Conservation (phyloP, 2,113 vertebrate species). For the Greenwoodochromis staneri region DNA sequence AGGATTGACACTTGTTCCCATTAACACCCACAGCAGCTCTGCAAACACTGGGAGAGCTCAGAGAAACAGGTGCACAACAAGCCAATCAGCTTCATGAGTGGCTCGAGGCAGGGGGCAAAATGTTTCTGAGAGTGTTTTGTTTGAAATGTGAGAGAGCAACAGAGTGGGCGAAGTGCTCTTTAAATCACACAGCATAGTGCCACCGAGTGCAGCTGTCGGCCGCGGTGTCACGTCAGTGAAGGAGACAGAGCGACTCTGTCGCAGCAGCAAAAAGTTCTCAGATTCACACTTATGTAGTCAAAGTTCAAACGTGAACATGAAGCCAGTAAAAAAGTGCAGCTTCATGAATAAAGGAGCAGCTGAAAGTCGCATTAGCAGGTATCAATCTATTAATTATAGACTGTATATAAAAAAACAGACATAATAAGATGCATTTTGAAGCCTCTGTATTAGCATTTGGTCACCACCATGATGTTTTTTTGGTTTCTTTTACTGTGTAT, state of each 20-base stretch:
- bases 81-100: not conserved
- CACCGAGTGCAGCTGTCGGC: not conserved
- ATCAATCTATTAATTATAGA: not conserved
- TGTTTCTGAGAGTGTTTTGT: not conserved
- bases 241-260: not conserved
- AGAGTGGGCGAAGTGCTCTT: slow-evolving; percentile 26
- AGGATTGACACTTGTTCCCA: slow-evolving; percentile 7
- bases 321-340: not conserved
- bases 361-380: not conserved
- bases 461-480: not conserved
- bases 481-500: not conserved
- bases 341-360: not conserved
- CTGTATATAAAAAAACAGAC: not conserved
- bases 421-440: not conserved
- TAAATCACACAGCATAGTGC: not conserved
- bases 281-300: not conserved
- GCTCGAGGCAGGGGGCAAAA: not conserved
- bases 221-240: not conserved
- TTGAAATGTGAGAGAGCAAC: slow-evolving; percentile 6
- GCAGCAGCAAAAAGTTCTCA: not conserved
- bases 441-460: not conserved
- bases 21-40: slow-evolving; percentile 43
- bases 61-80: slow-evolving; percentile 36
- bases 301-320: not conserved
- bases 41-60: not conserved